Evolutionary conservation across 2,888 invertebrate genomes (phyloP), one percentile per base, ranked within the genome.

Genomic region (Synergus itoensis): DNA sequence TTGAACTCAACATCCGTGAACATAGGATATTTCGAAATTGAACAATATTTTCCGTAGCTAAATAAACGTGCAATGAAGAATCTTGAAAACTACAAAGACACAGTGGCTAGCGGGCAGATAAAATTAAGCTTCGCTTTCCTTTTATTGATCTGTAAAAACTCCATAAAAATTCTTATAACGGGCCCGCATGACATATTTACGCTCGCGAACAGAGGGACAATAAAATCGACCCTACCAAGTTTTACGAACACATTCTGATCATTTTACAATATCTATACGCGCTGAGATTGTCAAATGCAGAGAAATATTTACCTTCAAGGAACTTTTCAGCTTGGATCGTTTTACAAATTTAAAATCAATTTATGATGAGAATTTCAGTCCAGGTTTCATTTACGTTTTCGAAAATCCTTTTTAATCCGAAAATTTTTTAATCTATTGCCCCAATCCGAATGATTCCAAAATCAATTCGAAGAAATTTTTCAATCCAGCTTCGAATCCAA

Each of bases 141-240:
- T 69, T 69, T 69, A 69, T 69, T 69, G 69, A 69, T 48, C 69
- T 36, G 21, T 69, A 69, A 69, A 69, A 48, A 69, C 28, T 69
- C 69, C 28, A 69, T 69, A 69, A 69, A 48, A 48, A 43, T 69
- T 48, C 28, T 69, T 69, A 48, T 69, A 48, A 16, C 14, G 48
- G 45, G 45, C 69, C 48, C 45, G 69, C 69, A 69, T 69, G 16
- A 36, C 48, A 69, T 45, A 69, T 69, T 69, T 69, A 69, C 43
- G 69, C 45, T 45, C 28, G 69, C 43, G 69, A 21, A 48, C 45
- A 48, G 48, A 69, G 48, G 28, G 48, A 69, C 45, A 69, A 69
- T 69, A 48, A 69, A 69, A 48, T 69, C 48, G 48, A 69, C 28
- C 67, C 45, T 53, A 28, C 28, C 8, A 28, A 16, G 28, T 69